These are phyloP conservation scores for Dysidea cf. avara DNA, from an alignment of 37 sponge, comb jelly and placozoan species.

Conservation along the genomic window DNA sequence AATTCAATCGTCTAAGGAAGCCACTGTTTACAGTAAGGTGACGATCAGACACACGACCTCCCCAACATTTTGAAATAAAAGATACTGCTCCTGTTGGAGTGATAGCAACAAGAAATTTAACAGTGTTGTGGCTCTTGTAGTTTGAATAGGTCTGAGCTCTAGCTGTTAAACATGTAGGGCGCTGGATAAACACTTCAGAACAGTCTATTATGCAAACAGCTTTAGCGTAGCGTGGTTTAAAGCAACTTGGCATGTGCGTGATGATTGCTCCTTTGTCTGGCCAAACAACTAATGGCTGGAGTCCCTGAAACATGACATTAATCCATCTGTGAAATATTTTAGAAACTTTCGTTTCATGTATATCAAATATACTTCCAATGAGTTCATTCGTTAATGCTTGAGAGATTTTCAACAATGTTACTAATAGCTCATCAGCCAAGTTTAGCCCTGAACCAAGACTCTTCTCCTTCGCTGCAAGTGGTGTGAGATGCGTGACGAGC, in stretches of 20 bases:
- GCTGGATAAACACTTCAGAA: slow-evolving; percentile 34
- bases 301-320: slow-evolving; percentile 7
- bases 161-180: slow-evolving; percentile 6
- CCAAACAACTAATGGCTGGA: slow-evolving; percentile 5
- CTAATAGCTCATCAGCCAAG: slow-evolving; percentile 15
- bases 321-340: slow-evolving; percentile 21
- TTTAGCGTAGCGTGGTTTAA: too few relatives aligned
- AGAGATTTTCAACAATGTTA: background rate
- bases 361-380: slow-evolving; percentile 3
- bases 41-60: slow-evolving; percentile 23
- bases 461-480: background rate
- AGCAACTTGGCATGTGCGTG: slow-evolving; percentile 30
- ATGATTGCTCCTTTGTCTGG: background rate
- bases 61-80: slow-evolving; percentile 31
- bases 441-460: too few relatives aligned
- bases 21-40: slow-evolving; percentile 2
- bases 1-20: background rate
- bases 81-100: slow-evolving; percentile 28
- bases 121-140: slow-evolving; percentile 30
- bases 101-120: slow-evolving; percentile 40
- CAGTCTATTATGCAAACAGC: slow-evolving; percentile 27
- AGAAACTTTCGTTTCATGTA: background rate
- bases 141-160: slow-evolving; percentile 26
- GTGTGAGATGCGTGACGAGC: background rate
- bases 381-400: background rate